Base-by-base conservation (phyloP, 2,113 vertebrate species). In the Amblyornis subalaris region DNA sequence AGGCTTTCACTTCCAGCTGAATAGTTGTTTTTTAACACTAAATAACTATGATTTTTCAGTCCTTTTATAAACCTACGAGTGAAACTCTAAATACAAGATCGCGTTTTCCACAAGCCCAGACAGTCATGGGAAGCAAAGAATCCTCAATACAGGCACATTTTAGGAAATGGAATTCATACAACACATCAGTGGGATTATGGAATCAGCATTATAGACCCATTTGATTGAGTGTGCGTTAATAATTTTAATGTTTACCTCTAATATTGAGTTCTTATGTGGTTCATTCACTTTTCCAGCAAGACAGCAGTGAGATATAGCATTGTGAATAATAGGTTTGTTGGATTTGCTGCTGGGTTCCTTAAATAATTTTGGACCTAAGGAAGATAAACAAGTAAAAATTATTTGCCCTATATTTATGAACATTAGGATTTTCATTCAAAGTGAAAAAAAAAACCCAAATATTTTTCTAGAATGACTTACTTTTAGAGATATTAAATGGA, bases 261-360 rank as follows among this genome's bases (percentile, higher is more conserved):
- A 93, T 77, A 99, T 97, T 21, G 98, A 98, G 38, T 98, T 99
- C 97, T 99, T 99, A 91, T 99, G 98, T 3, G 97, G 93, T 65
- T 99, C 99, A 1, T 99, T 99, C 84, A 99, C 99, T 91, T 99
- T 99, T 36, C 99, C 99, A 18, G 99, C 99, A 76, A 99, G 98
- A 89, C 99, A 99, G 98, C 99, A 99, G 89, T 99, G 99, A 50
- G 99, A 98, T 13, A 99, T 98, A 60, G 99, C 99, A 2, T 99
- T 99, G 96, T 99, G 98, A 81, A 99, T 99, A 71, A 99, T 99
- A 1, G 98, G 98, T 62, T 99, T 99, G 98, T 99, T 99, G 33
- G 99, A 99, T 82, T 99, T 99, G 90, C 99, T 99, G 74, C 99
- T 99, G 25, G 99, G 99, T 51, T 99, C 99, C 96, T 99, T 99